Conservation (phyloP, 2,888 invertebrate genomes). For the Drosophila recens region DNA sequence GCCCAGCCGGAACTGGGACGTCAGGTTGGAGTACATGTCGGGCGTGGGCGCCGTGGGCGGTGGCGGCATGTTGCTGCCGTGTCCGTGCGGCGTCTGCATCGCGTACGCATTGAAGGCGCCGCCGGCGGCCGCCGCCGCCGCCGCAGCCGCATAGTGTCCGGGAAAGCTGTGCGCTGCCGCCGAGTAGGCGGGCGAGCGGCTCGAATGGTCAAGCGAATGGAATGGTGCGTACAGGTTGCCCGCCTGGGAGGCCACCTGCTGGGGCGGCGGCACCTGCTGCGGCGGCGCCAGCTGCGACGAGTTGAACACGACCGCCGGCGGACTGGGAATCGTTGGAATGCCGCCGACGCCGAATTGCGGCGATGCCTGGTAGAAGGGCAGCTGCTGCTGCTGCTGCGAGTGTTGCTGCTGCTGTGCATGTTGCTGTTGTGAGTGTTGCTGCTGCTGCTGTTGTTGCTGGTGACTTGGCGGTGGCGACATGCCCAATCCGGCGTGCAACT, state of each 20-base stretch:
- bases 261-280: constrained; percentile 74
- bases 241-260: constrained; percentile 87
- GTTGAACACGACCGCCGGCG: constrained; percentile 91
- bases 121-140: constrained; percentile 74
- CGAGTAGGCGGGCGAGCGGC: constrained; percentile 92
- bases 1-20: constrained; percentile 88
- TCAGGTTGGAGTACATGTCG: constrained; percentile 89
- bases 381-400: constrained; percentile 84
- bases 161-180: constrained; percentile 87
- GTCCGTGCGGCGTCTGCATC: constrained; percentile 86
- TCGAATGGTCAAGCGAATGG: constrained; percentile 88
- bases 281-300: constrained; percentile 90
- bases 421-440: constrained; percentile 81
- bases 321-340: constrained; percentile 94
- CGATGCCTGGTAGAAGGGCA: constrained; percentile 88
- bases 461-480: constrained; percentile 86
- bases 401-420: constrained; percentile 83
- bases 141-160: constrained; percentile 87
- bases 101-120: constrained; percentile 89
- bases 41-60: constrained; percentile 88
- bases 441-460: constrained; percentile 73
- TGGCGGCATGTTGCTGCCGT: constrained; percentile 84
- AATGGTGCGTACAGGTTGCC: constrained; percentile 94
- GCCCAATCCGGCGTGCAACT: constrained; percentile 84
- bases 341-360: constrained; percentile 91